Percentiles rank a stretch among this genome's conserved stretches.
Conservation (phyloP, 1,140 invertebrate species). For the Paralvinella palmiformis region DNA sequence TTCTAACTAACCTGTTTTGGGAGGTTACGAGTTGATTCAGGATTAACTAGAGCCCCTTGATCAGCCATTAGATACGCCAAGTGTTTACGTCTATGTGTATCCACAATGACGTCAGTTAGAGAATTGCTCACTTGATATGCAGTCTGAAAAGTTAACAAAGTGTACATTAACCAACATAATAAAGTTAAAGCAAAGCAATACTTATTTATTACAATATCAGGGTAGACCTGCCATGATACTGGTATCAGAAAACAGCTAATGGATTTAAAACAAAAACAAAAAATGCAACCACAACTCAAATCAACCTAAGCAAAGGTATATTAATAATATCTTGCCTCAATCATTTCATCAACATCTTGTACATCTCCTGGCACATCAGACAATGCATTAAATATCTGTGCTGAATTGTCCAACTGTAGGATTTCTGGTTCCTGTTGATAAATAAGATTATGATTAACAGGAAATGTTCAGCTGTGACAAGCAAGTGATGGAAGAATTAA, state of each 20-base stretch:
- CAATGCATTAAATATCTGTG: conserved; percentile 93
- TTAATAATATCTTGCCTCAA: conserved; percentile 64
- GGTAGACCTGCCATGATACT: no score
- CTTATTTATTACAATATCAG: no score
- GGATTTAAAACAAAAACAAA: no score
- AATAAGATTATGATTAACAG: not conserved
- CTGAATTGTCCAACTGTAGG: conserved; percentile 58
- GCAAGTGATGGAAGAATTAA: no score
- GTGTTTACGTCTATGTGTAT: conserved; percentile 83
- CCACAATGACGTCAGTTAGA: conserved; percentile 77
- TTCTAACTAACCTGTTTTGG: conserved; percentile 58
- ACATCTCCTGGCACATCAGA: conserved; percentile 91
- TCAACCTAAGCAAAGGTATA: no score
- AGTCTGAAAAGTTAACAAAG: conserved; percentile 37
- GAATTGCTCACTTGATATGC: conserved; percentile 52
- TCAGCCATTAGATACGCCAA: conserved; percentile 94
- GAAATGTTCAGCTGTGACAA: no score
- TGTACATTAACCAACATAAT: no score
- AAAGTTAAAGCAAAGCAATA: no score
- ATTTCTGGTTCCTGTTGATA: conserved; percentile 62
- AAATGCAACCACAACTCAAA: no score
- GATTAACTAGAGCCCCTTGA: conserved; percentile 86
- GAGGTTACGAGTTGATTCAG: conserved; percentile 77
- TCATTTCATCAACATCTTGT: conserved; percentile 77
- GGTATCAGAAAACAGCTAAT: no score